Base-by-base conservation (phyloP, 2,888 invertebrate genomes). In the Himalopsyche tibetana region DNA sequence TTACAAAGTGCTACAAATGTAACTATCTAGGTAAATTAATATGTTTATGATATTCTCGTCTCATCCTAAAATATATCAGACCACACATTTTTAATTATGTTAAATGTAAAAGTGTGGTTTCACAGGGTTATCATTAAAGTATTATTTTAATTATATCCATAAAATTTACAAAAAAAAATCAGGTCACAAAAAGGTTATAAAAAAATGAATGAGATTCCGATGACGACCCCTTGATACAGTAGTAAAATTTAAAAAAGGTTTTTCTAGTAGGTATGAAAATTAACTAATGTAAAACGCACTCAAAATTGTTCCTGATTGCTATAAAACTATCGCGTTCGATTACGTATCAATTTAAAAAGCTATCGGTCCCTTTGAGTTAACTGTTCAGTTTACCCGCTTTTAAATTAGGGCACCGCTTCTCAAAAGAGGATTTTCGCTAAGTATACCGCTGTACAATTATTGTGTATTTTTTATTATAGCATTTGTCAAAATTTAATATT, bases 361-460 rank as follows among this genome's bases (percentile, higher is more conserved):
- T 80, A 69, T 85, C 88, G 88, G 88, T 85, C n/a, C 87, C 88
- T 88, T 88, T 88, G 88, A 85, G 88, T 36, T 84, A 79, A 80
- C 83, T 83, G 85, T 82, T 80, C 55, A 82, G 63, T 82, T 83
- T 82, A 85, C 56, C 82, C 55, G 82, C 19, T 5, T 15, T 42
- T 45, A 45, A n/a, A 51, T 42, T 42, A 17, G 80, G 11, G 82
- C 69, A 85, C 51, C 28, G 80, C 40, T 84, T 51, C 45, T 82
- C 82, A 55, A 80, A 80, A 28, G 80, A 86, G 12, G 5, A 15
- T 15, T 51, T 42, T 15, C 15, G 51, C 51, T 45, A 11, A 51
- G 12, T 15, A 51, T 5, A 51, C 51, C 45, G 1, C 12, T 5
- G 15, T 15, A 15, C 6, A 51, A 15, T 15, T 15, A 51, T 15